Conservation (phyloP, 2,888 invertebrate species). For the Xestia c-nigrum region DNA sequence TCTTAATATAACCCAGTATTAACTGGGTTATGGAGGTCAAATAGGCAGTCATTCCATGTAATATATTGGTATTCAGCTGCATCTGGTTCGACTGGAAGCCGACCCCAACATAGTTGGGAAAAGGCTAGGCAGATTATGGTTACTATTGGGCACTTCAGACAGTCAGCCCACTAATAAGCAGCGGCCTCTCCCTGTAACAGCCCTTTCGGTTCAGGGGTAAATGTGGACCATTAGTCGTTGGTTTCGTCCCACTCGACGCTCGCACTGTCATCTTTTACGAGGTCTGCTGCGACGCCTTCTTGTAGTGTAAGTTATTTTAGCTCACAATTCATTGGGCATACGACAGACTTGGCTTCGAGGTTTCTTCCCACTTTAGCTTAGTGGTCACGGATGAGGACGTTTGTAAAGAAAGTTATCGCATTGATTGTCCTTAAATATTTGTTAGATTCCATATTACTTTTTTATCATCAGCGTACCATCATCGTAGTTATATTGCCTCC, state of each 20-base stretch:
- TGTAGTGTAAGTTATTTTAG: not conserved
- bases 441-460: not conserved
- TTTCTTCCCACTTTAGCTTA: not conserved
- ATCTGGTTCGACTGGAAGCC: too few relatives aligned
- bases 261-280: not conserved
- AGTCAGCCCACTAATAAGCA: too few relatives aligned
- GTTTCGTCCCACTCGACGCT: too few relatives aligned
- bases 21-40: too few relatives aligned
- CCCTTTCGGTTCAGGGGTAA: not conserved
- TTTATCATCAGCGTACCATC: not conserved
- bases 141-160: too few relatives aligned
- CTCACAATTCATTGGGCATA: not conserved
- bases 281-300: too few relatives aligned
- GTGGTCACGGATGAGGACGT: not conserved
- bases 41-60: too few relatives aligned
- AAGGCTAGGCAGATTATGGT: too few relatives aligned
- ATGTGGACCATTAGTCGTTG: not conserved
- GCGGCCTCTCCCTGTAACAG: not conserved
- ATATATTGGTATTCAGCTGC: too few relatives aligned
- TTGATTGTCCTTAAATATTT: not conserved
- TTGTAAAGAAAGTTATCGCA: not conserved
- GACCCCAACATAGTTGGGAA: too few relatives aligned
- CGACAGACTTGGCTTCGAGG: not conserved
- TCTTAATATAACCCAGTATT: too few relatives aligned
- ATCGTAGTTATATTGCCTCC: not conserved